Evolutionary conservation across 2,888 invertebrate genomes (phyloP), one percentile per base, ranked within the genome.

Genomic region (Eupithecia inturbata): DNA sequence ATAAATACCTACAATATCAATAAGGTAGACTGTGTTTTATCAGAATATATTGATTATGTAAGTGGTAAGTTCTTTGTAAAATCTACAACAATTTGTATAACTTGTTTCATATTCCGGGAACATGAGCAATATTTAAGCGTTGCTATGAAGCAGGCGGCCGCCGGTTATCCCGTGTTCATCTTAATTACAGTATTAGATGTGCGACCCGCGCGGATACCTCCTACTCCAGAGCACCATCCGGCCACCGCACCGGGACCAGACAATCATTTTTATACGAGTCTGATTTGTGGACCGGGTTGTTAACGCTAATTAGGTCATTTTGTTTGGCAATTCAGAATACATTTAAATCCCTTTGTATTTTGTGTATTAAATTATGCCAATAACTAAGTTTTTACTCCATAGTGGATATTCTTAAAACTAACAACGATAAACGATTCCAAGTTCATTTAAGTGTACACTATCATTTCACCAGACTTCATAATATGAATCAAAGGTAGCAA

Each of bases 121-220:
- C 22, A 41, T 12, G 36, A 10, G n/a, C 33, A 66, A 39, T 14
- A 39, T 39, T 1, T 12, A 39, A 39, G 39, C 22, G 36, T n/a
- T 3, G n/a, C 12, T 31, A 12, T 36, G 33, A 39, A 12, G 22
- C 33, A 70, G 36, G 72, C 67, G 57, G 10, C 70, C 67, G 62
- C 73, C 60, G 77, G 71, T 31, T 85, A 87, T 87, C 85, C 79
- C 68, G 60, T 60, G 74, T 77, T 77, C 81, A 86, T 86, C 87
- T 84, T 85, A 86, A 86, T 88, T 82, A 82, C 81, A 82, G 83
- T 84, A 88, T 88, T 88, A 87, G 83, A 78, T 77, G 85, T 84
- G 84, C 85, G 80, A 71, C 75, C 78, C 83, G 80, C 83, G 79
- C 78, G 71, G 66, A 39, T 62, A 69, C 66, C 33, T 26, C 31